phyloP scores from a whole-genome alignment of 1,140 invertebrate genomes.

The Ephestia elutella region DNA sequence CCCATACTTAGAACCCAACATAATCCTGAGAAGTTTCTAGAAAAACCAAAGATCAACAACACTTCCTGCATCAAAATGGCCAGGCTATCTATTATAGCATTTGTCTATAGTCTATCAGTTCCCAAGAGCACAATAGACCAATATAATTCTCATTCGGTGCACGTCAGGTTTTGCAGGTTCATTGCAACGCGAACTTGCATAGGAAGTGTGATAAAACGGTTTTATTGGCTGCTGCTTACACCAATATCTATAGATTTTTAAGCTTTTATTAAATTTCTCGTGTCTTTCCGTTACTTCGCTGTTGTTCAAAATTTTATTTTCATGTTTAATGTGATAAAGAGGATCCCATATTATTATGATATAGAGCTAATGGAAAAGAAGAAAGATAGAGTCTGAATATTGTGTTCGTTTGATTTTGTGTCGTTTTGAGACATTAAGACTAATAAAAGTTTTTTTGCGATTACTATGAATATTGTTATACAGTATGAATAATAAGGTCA shows the following conservation, averaged over 20 bases:
- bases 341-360: too few species aligned
- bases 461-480: too few species aligned
- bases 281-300: too few species aligned
- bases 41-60: constrained; percentile 2
- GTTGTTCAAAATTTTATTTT: too few species aligned
- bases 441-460: too few species aligned
- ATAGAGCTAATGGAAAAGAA: too few species aligned
- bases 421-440: too few species aligned
- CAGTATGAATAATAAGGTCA: too few species aligned
- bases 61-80: not conserved
- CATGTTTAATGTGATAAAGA: too few species aligned
- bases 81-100: not conserved
- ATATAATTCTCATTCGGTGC: constrained; percentile 8
- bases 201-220: constrained; percentile 35
- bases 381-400: too few species aligned
- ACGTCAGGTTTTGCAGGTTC: constrained; percentile 4
- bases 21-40: not conserved
- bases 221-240: constrained; percentile 13
- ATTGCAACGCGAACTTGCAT: constrained; percentile 16
- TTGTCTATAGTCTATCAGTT: constrained; percentile 5
- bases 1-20: not conserved
- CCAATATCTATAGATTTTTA: not conserved
- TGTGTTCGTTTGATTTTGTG: too few species aligned
- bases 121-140: constrained; percentile 10
- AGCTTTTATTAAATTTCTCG: too few species aligned